Percentiles rank a stretch among this genome's conserved stretches.
Conservation (phyloP, 2,113 vertebrate genomes). For the Rhea americana region DNA sequence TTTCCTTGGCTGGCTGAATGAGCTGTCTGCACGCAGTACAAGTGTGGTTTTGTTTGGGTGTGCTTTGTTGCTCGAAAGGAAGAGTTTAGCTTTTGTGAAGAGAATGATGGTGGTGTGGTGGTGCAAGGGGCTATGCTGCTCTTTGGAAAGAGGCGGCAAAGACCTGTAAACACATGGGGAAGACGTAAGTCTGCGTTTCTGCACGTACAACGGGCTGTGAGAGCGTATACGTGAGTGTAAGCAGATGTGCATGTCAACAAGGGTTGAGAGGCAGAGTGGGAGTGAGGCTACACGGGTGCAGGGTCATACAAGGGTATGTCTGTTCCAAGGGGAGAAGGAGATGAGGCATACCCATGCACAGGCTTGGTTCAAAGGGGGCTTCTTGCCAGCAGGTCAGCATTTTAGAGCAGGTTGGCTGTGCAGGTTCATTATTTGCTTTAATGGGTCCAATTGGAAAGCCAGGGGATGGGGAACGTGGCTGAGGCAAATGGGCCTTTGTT, state of each 20-base stretch:
- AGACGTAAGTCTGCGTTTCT: not conserved
- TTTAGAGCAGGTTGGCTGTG: not conserved
- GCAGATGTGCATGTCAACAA: not conserved
- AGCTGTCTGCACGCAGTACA: not conserved
- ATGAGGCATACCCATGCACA: no score
- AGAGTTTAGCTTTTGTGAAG: not conserved
- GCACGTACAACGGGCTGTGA: not conserved
- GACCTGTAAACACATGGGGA: not conserved
- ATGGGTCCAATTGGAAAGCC: constrained; percentile 35
- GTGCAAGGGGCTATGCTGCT: not conserved
- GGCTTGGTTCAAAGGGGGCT: not conserved
- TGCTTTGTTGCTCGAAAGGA: not conserved
- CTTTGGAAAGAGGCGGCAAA: fast-evolving
- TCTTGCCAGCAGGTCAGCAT: not conserved
- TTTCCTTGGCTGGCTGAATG: not conserved
- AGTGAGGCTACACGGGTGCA: not conserved
- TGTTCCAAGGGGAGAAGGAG: no score
- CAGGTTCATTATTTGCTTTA: constrained; percentile 18
- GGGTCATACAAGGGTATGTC: not conserved
- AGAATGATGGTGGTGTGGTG: not conserved
- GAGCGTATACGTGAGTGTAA: not conserved
- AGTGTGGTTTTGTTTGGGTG: not conserved
- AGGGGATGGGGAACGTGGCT: constrained; percentile 27
- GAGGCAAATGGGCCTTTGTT: constrained; percentile 33
- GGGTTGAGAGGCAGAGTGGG: not conserved